A percentile compares a stretch with the other conserved stretches of the same genome.
Evolutionary conservation across 2,113 vertebrate genomes (phyloP).

Genomic region (Aspidoscelis tigris): DNA sequence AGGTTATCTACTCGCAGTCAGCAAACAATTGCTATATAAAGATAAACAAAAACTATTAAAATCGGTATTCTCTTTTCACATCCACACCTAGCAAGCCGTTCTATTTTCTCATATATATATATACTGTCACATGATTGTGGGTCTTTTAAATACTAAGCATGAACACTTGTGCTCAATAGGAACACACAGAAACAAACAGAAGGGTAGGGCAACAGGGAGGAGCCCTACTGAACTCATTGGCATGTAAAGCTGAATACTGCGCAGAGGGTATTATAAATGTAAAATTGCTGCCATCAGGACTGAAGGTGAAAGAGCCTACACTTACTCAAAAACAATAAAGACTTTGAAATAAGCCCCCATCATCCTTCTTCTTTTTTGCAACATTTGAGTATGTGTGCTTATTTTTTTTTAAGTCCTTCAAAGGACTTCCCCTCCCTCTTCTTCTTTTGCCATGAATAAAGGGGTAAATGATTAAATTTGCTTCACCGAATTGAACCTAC

Average conservation of each 20-base stretch:
- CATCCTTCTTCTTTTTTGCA: not conserved
- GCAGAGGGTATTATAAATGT: not conserved
- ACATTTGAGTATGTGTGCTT: not conserved
- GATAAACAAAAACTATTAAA: slow-evolving; percentile 24
- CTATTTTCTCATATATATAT: too few relatives aligned
- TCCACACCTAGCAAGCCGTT: too few relatives aligned
- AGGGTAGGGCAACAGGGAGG: not conserved
- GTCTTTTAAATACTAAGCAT: not conserved
- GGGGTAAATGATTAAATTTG: slow-evolving; percentile 72
- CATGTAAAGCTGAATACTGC: not conserved
- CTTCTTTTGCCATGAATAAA: slow-evolving; percentile 67
- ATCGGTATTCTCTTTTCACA: slow-evolving; percentile 16
- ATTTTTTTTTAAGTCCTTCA: slow-evolving; percentile 44
- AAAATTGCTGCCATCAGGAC: slow-evolving; percentile 31
- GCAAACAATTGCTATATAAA: slow-evolving; percentile 38
- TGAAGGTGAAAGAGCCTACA: not conserved
- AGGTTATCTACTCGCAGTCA: not conserved
- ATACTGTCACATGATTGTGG: too few relatives aligned
- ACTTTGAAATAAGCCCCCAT: not conserved
- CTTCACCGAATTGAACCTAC: slow-evolving; percentile 70
- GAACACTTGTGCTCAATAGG: not conserved
- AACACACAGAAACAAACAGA: too few relatives aligned
- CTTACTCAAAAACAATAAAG: slow-evolving; percentile 27
- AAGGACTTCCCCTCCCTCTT: slow-evolving; percentile 25
- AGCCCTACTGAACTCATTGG: not conserved